These are phyloP conservation scores for Miichthys miiuy DNA, from an alignment of 2,797 vertebrate genomes.

Conservation along the genomic window DNA sequence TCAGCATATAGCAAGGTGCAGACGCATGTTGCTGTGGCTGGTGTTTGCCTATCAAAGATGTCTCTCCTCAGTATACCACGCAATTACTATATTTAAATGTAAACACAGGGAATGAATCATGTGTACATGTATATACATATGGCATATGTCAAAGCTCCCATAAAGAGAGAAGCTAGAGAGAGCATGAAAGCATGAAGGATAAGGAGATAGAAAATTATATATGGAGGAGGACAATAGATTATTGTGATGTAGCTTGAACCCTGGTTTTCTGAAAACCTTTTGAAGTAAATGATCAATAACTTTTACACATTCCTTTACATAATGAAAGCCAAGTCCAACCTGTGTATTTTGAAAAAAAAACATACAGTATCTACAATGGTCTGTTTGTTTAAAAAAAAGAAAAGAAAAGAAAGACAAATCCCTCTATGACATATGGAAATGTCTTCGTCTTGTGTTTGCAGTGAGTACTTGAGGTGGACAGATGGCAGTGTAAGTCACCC, in stretches of 20 bases:
- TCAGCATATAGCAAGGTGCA: slow-evolving; percentile 31
- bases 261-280: not conserved
- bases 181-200: not conserved
- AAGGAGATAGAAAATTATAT: not conserved
- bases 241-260: slow-evolving; percentile 5
- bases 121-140: not conserved
- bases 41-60: slow-evolving; percentile 26
- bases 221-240: slow-evolving; percentile 2
- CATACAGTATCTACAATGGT: not conserved
- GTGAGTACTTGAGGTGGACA: slow-evolving; percentile 27
- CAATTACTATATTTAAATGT: slow-evolving; percentile 26
- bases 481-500: slow-evolving; percentile 24
- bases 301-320: not conserved
- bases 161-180: not conserved
- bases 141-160: not conserved
- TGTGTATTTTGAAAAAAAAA: slow-evolving; percentile 6
- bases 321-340: not conserved
- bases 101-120: not conserved
- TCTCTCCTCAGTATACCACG: not conserved
- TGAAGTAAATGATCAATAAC: slow-evolving; percentile 2
- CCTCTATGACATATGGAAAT: slow-evolving; percentile 9
- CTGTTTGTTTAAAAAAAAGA: slow-evolving; percentile 17
- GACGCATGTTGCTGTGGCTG: not conserved
- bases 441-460: slow-evolving; percentile 25
- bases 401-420: slow-evolving; percentile 30